Evolutionary conservation across 2,888 invertebrate genomes (phyloP).

Genomic region (Sphaerophoria taeniata): DNA sequence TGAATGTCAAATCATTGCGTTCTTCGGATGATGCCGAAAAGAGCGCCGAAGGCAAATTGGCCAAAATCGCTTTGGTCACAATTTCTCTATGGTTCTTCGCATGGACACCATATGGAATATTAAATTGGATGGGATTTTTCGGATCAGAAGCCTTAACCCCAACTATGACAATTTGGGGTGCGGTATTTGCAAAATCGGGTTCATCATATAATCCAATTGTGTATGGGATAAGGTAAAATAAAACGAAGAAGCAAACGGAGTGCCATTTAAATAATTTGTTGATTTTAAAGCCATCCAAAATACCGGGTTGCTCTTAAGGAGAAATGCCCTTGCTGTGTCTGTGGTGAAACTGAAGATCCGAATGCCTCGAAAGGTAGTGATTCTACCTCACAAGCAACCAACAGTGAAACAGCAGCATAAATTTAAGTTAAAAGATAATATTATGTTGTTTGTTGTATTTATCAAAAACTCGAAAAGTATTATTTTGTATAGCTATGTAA

Average conservation of each 20-base stretch:
- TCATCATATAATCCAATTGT: slow-evolving; percentile 96
- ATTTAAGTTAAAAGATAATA: not conserved
- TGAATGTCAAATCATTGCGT: slow-evolving; percentile 94
- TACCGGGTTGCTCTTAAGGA: slow-evolving; percentile 85
- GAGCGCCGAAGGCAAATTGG: slow-evolving; percentile 93
- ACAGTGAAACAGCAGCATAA: slow-evolving; percentile 80
- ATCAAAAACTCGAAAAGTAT: not conserved
- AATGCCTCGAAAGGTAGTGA: slow-evolving; percentile 77
- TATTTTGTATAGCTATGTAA: not conserved
- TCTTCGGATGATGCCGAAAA: slow-evolving; percentile 90
- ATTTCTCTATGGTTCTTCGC: slow-evolving; percentile 96
- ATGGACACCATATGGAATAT: slow-evolving; percentile 95
- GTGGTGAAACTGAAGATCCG: slow-evolving; percentile 80
- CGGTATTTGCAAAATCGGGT: slow-evolving; percentile 95
- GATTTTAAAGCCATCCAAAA: slow-evolving; percentile 84
- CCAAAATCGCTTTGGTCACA: slow-evolving; percentile 95
- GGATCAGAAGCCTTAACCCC: slow-evolving; percentile 89
- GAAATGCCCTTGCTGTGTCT: slow-evolving; percentile 85
- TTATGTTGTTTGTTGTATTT: not conserved
- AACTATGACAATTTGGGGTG: slow-evolving; percentile 93
- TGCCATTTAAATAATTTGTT: not conserved
- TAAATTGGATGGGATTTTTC: slow-evolving; percentile 92
- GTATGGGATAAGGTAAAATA: slow-evolving; percentile 91
- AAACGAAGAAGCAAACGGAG: not conserved
- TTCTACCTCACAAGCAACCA: slow-evolving; percentile 80